Evolutionary conservation across 2,888 invertebrate species (phyloP).

Genomic region (Eilema sororculum): DNA sequence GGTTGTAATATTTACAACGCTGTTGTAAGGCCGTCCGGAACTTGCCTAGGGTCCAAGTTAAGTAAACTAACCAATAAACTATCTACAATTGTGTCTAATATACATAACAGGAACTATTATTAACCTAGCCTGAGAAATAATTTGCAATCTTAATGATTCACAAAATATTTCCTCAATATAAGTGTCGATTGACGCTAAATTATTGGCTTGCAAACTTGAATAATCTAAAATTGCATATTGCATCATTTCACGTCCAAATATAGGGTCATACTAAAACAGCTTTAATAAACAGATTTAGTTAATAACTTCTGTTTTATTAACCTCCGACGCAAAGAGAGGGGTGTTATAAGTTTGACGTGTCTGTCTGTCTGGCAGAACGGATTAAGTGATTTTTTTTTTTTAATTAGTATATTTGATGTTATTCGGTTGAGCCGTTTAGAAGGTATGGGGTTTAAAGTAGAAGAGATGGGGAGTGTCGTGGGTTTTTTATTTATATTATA

Average conservation of each 20-base stretch:
- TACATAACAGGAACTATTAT: conserved; percentile 8
- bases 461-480: too few species aligned
- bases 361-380: too few species aligned
- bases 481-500: too few species aligned
- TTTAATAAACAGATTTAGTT: neutral
- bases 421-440: too few species aligned
- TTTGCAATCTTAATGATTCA: neutral
- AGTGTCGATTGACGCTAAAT: conserved; percentile 1
- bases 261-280: neutral
- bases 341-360: too few species aligned
- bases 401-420: too few species aligned
- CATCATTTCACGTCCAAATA: neutral
- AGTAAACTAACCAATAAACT: neutral
- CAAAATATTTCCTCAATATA: conserved; percentile 16
- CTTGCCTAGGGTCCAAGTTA: neutral
- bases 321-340: too few species aligned
- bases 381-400: too few species aligned
- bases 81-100: conserved; percentile 10
- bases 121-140: neutral
- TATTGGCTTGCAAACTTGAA: neutral
- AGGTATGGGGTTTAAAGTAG: too few species aligned
- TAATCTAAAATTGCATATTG: neutral
- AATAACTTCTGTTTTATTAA: too few species aligned
- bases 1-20: neutral
- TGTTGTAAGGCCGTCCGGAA: neutral